phyloP scores from a whole-genome alignment of 2,797 vertebrate species.

The Monodelphis domestica region DNA sequence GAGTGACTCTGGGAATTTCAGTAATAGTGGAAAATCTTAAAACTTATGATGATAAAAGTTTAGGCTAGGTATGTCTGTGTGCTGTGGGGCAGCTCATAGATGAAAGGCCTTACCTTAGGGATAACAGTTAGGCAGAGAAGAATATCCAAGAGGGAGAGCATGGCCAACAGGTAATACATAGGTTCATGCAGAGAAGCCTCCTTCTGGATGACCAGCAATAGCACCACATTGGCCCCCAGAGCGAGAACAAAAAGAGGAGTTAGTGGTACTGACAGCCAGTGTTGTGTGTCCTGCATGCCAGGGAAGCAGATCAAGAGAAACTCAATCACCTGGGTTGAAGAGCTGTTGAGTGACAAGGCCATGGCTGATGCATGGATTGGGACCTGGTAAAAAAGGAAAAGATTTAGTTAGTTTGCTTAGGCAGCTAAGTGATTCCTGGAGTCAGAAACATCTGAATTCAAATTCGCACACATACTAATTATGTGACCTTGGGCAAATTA shows the following conservation, averaged over 20 bases:
- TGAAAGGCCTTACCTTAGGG: neutral
- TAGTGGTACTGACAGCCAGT: neutral
- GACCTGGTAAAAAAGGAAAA: too few relatives aligned
- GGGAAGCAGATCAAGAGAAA: constrained; percentile 85
- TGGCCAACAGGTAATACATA: constrained; percentile 83
- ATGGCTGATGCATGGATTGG: too few relatives aligned
- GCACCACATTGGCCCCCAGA: constrained; percentile 75
- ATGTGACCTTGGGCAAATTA: too few relatives aligned
- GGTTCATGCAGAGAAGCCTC: constrained; percentile 81
- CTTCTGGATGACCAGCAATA: constrained; percentile 73
- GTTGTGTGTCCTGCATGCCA: constrained; percentile 76
- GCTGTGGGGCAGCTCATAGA: too few relatives aligned
- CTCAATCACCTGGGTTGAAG: constrained; percentile 70
- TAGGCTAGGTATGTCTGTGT: too few relatives aligned
- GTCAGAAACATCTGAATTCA: too few relatives aligned
- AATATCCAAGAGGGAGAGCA: constrained; percentile 80
- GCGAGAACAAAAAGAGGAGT: constrained; percentile 76
- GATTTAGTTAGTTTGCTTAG: too few relatives aligned
- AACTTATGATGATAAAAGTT: too few relatives aligned
- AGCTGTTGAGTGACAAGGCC: constrained; percentile 3
- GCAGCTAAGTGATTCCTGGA: too few relatives aligned
- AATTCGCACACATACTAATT: too few relatives aligned
- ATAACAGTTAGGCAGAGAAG: constrained; percentile 70
- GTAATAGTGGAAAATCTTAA: too few relatives aligned
- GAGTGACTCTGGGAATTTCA: too few relatives aligned